A percentile compares a stretch with the other conserved stretches of the same genome.
Conservation (phyloP, 35 echinoderm and acorn worm genomes). For the Acanthaster planci region DNA sequence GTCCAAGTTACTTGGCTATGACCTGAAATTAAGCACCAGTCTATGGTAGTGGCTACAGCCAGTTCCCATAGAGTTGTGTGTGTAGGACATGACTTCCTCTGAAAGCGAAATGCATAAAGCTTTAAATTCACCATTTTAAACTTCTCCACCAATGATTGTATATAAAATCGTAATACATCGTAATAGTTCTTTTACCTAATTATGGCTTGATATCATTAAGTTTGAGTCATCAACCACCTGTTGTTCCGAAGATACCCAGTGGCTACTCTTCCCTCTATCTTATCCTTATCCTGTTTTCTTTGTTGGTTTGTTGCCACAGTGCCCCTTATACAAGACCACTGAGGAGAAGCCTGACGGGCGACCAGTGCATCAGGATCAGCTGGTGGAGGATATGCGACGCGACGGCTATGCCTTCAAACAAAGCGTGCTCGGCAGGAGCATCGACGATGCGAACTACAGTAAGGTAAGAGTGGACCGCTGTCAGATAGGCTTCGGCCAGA, state of each 20-base stretch:
- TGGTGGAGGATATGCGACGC: constrained; percentile 90
- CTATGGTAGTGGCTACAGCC: too few relatives aligned
- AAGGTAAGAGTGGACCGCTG: constrained; percentile 52
- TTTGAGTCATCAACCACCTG: too few relatives aligned
- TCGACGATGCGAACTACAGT: constrained; percentile 60
- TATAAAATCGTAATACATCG: too few relatives aligned
- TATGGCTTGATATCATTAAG: too few relatives aligned
- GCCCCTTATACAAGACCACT: constrained; percentile 78
- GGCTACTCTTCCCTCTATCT: neutral
- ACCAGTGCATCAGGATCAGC: constrained; percentile 64
- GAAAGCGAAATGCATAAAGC: too few relatives aligned
- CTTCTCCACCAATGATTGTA: too few relatives aligned
- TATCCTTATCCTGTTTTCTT: neutral
- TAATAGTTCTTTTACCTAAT: too few relatives aligned
- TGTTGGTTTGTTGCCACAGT: constrained; percentile 52
- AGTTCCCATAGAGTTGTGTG: too few relatives aligned
- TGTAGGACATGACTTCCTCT: too few relatives aligned
- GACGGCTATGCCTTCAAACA: constrained; percentile 86
- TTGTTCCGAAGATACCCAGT: too few relatives aligned
- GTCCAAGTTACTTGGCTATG: neutral
- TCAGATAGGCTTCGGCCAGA: neutral
- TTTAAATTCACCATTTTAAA: too few relatives aligned
- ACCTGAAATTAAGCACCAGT: too few relatives aligned
- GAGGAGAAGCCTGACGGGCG: constrained; percentile 57
- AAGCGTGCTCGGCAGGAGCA: constrained; percentile 81